Percentiles rank a stretch among this genome's conserved stretches.
Conservation (phyloP, 2,797 vertebrate species). For the Siniperca obscura region DNA sequence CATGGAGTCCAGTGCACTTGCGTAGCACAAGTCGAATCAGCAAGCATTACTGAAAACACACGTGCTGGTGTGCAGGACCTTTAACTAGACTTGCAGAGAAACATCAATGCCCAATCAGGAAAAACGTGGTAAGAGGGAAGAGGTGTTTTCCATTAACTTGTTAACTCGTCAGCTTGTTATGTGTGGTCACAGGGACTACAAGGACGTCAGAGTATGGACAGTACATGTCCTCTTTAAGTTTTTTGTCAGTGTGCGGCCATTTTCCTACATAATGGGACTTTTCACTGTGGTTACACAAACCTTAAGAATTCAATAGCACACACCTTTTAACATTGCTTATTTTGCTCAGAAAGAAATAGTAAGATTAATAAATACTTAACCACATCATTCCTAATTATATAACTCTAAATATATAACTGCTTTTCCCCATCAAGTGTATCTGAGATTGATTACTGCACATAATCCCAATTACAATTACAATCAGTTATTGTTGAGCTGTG, state of each 20-base stretch:
- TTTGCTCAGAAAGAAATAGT: neutral
- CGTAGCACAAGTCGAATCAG: neutral
- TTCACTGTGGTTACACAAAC: neutral
- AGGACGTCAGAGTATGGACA: neutral
- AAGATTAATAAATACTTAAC: neutral
- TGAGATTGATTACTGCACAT: neutral
- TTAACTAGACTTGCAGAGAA: neutral
- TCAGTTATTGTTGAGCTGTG: neutral
- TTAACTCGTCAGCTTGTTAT: neutral
- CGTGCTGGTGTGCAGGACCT: neutral
- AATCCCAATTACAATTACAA: neutral
- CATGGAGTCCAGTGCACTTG: neutral
- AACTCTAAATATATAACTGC: neutral
- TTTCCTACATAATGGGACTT: neutral
- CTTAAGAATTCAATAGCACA: neutral
- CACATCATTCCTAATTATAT: neutral
- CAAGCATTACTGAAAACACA: neutral
- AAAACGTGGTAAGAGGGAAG: neutral
- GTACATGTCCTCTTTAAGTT: neutral
- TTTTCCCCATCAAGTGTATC: neutral
- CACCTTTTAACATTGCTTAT: neutral
- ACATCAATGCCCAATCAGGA: neutral
- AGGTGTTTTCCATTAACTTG: neutral
- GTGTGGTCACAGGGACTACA: neutral
- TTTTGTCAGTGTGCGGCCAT: neutral